Base-by-base conservation (phyloP, 1,140 invertebrate species). In the Neuroterus valhalla region DNA sequence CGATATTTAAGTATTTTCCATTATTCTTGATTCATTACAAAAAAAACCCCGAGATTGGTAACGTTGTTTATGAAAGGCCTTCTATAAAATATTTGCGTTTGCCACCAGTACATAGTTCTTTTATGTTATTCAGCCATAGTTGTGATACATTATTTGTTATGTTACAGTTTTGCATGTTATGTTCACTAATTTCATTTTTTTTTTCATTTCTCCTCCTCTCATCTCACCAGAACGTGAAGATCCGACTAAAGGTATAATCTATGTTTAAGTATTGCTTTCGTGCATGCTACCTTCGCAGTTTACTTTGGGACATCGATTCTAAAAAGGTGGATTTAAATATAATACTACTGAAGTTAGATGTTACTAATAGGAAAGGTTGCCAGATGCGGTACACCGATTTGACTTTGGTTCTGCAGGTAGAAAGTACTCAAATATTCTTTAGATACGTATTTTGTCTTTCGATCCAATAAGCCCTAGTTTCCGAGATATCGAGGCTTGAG, bases 201-300 rank as follows among this genome's bases (percentile, higher is more conserved):
- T 87, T 82, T 84, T 71, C 84, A 84, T 83, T 75, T 83, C 72
- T 81, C 85, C 82, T 85, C 77, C 72, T 83, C 77, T 79, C 82
- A 83, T 82, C 80, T 84, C 80, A 82, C 79, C 82, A 83, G 86
- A 89, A 82, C 82, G 82, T 82, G 86, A 88, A 81, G 72, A 86
- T 76, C 70, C 86, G 68, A 82, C 81, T 67, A 71, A 84, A 89
- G 87, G 87, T 89, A 89, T 83, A 85, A 81, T 71, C 82, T 80
- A 81, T 70, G 66, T 84, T 81, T 78, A 78, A 48, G 76, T 81
- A 42, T 70, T 52, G 69, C 69, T 70, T 70, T 38, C n/a, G 3
- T 38, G 69, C 78, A 82, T 72, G 78, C 76, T 76, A 83, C 79
- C 31, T 62, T 62, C 12, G 55, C 23, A 62, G 55, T n/a, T 31